Percentiles rank a stretch among this genome's conserved stretches.
These are phyloP conservation scores for Dermatophagoides farinae DNA, from an alignment of 1,140 invertebrate genomes.

Conservation along the genomic window DNA sequence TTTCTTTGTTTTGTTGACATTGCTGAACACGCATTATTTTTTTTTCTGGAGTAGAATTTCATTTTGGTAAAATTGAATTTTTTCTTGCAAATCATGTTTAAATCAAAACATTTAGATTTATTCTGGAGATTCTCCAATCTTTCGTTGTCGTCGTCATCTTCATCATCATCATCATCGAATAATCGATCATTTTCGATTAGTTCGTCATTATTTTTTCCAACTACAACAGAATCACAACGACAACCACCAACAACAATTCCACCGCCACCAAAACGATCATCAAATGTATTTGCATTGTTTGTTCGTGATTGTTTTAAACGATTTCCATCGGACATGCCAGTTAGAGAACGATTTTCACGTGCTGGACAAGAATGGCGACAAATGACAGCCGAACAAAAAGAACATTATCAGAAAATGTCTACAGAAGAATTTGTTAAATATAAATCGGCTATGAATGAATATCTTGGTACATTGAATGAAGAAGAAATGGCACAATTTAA, in stretches of 20 bases:
- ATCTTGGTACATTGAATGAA: background rate
- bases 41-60: no score
- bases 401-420: background rate
- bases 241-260: background rate
- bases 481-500: background rate
- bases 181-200: background rate
- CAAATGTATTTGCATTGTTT: conserved; percentile 3
- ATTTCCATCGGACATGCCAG: background rate
- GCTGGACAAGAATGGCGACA: background rate
- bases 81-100: background rate
- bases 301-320: background rate
- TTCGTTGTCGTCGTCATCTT: no score
- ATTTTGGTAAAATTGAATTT: no score
- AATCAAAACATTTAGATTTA: background rate
- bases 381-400: background rate
- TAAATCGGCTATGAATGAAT: background rate
- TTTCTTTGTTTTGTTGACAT: no score
- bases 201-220: background rate
- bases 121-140: background rate
- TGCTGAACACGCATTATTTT: no score
- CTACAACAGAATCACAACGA: no score
- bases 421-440: background rate
- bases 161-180: background rate
- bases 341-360: background rate
- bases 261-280: background rate